A percentile compares a stretch with the other conserved stretches of the same genome.
Evolutionary conservation across 1,140 invertebrate species (phyloP).

Genomic region (Cepaea nemoralis): DNA sequence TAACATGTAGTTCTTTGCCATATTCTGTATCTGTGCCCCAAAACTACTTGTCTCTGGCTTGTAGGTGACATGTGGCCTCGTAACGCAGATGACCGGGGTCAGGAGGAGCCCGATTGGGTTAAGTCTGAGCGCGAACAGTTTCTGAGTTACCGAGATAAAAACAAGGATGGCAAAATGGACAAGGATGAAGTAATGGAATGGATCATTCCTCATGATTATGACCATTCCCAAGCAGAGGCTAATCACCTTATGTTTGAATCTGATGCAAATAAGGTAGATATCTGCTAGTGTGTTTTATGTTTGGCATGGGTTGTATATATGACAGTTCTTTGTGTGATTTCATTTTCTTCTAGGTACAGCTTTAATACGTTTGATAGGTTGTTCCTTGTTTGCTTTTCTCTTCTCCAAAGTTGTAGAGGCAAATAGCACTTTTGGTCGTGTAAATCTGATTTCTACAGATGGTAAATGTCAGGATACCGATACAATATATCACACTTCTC

Average conservation of each 20-base stretch:
- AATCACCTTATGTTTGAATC: slow-evolving; percentile 95
- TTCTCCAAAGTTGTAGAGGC: too few species aligned
- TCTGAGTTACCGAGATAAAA: slow-evolving; percentile 82
- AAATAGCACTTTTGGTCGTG: background rate
- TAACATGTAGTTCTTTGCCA: background rate
- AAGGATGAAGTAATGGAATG: slow-evolving; percentile 87
- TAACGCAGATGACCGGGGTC: slow-evolving; percentile 71
- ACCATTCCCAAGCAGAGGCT: slow-evolving; percentile 96
- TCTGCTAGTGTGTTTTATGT: background rate
- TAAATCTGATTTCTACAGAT: background rate
- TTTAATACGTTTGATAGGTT: too few species aligned
- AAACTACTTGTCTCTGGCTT: slow-evolving; percentile 40
- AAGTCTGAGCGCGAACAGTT: slow-evolving; percentile 92
- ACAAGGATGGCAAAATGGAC: slow-evolving; percentile 92
- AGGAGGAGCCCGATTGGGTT: slow-evolving; percentile 95
- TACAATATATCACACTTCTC: too few species aligned
- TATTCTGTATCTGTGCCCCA: background rate
- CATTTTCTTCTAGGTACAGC: background rate
- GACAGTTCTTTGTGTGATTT: background rate
- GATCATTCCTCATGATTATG: slow-evolving; percentile 96
- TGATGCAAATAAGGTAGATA: slow-evolving; percentile 82
- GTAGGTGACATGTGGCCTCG: slow-evolving; percentile 69
- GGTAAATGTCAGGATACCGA: too few species aligned
- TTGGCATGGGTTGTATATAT: background rate
- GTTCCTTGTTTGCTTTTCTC: too few species aligned